phyloP scores from a whole-genome alignment of 2,888 invertebrate genomes.

The Cyclophora punctaria region DNA sequence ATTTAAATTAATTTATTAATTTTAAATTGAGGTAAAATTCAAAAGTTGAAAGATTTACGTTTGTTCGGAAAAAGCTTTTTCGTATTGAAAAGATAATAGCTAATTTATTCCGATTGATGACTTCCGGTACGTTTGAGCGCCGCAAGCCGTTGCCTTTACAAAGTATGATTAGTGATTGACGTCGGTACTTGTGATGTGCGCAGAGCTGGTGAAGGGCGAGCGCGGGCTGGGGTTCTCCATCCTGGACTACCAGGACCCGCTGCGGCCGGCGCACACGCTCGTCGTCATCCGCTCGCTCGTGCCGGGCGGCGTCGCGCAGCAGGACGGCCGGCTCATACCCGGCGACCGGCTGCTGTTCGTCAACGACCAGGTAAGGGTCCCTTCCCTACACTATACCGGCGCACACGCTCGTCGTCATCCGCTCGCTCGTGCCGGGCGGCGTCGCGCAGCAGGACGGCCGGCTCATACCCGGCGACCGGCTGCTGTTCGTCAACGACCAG shows the following conservation, averaged over 20 bases:
- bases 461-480: too few relatives aligned
- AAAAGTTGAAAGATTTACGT: too few relatives aligned
- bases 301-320: constrained; percentile 97
- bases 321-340: constrained; percentile 97
- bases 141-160: too few relatives aligned
- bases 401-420: too few relatives aligned
- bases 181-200: not conserved
- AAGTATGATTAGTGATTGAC: not conserved
- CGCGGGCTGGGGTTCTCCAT: constrained; percentile 99
- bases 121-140: too few relatives aligned
- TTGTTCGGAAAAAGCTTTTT: too few relatives aligned
- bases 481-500: too few relatives aligned
- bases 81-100: not conserved
- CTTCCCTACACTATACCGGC: too few relatives aligned
- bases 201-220: constrained; percentile 95
- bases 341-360: constrained; percentile 96
- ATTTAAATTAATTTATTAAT: too few relatives aligned
- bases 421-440: too few relatives aligned
- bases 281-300: constrained; percentile 98
- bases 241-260: constrained; percentile 94
- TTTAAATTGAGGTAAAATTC: too few relatives aligned
- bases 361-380: constrained; percentile 91
- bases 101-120: not conserved
- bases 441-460: too few relatives aligned
- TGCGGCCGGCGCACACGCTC: constrained; percentile 96